phyloP scores from a whole-genome alignment of 2,113 vertebrate genomes.

The Tragelaphus scriptus region DNA sequence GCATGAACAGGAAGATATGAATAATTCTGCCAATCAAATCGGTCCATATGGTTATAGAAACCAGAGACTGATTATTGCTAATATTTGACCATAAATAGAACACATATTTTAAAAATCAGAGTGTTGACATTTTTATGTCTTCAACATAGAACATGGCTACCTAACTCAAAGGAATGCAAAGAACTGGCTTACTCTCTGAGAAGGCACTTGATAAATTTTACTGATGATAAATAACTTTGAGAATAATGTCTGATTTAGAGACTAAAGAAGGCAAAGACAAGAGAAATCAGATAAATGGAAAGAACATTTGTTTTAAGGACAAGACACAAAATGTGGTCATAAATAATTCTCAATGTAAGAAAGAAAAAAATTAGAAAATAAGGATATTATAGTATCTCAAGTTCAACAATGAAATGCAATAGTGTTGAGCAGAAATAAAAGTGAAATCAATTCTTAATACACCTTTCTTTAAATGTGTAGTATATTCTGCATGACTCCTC shows the following conservation, averaged over 20 bases:
- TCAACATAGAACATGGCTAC: background rate
- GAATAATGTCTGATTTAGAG: background rate
- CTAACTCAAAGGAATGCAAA: background rate
- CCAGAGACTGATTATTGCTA: background rate
- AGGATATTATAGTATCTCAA: background rate
- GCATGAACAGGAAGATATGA: background rate
- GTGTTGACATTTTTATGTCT: background rate
- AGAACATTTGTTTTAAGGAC: background rate
- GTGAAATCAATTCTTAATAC: background rate
- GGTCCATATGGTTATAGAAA: background rate
- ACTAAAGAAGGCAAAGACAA: background rate
- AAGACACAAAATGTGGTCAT: background rate
- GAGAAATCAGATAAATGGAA: background rate
- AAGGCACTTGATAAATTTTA: slow-evolving; percentile 33
- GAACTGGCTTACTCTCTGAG: background rate
- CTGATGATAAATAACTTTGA: background rate
- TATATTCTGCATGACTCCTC: background rate
- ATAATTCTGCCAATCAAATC: background rate
- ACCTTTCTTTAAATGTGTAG: background rate
- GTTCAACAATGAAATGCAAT: background rate
- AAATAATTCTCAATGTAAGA: background rate
- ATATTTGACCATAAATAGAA: background rate
- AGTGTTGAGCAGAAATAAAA: background rate
- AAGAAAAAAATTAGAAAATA: background rate
- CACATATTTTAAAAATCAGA: background rate